Percentiles rank a stretch among this genome's conserved stretches.
Conservation (phyloP, 2,888 invertebrate genomes). For the Drosophila emarginata region DNA sequence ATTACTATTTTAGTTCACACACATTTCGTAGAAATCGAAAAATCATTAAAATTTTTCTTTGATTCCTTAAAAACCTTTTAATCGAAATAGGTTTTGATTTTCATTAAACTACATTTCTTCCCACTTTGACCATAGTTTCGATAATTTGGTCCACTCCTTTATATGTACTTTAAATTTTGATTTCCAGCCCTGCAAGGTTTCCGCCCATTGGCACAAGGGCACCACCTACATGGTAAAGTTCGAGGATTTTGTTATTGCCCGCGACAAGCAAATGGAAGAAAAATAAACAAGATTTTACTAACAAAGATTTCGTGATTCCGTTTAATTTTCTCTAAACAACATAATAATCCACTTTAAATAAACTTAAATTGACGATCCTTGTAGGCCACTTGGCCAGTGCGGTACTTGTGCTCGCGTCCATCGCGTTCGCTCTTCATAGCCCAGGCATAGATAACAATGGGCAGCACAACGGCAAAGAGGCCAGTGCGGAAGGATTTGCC, state of each 20-base stretch:
- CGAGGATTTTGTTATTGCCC: constrained; percentile 94
- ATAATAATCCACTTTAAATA: constrained; percentile 81
- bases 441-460: constrained; percentile 84
- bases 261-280: constrained; percentile 96
- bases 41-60: too few species aligned
- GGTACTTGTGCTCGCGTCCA: constrained; percentile 84
- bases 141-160: not conserved
- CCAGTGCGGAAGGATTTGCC: constrained; percentile 84
- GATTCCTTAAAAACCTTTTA: too few species aligned
- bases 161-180: not conserved
- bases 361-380: constrained; percentile 89
- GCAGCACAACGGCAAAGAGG: constrained; percentile 84
- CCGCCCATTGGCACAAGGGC: constrained; percentile 99
- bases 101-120: too few species aligned
- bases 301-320: constrained; percentile 22
- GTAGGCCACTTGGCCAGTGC: constrained; percentile 89
- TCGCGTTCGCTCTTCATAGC: constrained; percentile 84
- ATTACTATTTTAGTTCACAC: too few species aligned
- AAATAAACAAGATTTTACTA: constrained; percentile 83
- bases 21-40: too few species aligned
- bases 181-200: constrained; percentile 97
- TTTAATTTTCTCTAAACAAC: constrained; percentile 55
- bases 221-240: constrained; percentile 99
- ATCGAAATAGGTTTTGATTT: too few species aligned
- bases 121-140: too few species aligned